A percentile compares a stretch with the other conserved stretches of the same genome.
Evolutionary conservation across 1,140 invertebrate genomes (phyloP).

Genomic region (Bicyclus anynana): DNA sequence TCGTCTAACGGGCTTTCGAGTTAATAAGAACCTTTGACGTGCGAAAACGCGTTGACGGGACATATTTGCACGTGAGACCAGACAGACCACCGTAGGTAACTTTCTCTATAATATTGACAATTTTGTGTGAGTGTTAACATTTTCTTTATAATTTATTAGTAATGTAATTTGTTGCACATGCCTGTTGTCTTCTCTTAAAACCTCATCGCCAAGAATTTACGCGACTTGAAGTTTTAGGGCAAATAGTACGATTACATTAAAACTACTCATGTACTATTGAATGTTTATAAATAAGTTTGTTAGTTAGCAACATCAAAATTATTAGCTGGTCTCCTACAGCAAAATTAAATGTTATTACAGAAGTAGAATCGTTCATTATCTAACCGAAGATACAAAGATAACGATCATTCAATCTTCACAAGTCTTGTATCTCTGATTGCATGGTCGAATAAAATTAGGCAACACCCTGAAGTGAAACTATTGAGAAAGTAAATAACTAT

Average conservation of each 20-base stretch:
- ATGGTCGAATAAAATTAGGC: conserved; percentile 8
- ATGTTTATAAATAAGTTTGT: not conserved
- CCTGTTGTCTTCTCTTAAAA: no score
- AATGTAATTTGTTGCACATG: no score
- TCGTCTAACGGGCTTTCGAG: conserved; percentile 29
- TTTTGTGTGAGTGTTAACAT: no score
- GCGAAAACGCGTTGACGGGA: conserved; percentile 37
- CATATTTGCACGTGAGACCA: conserved; percentile 22
- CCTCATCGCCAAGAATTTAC: no score
- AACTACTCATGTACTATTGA: no score
- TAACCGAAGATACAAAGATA: conserved; percentile 8
- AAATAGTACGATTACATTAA: no score
- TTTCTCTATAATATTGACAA: conserved; percentile 1
- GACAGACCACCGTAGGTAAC: conserved; percentile 3
- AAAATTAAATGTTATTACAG: not conserved
- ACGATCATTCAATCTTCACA: not conserved
- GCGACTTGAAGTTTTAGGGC: no score
- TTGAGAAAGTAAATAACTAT: conserved; percentile 6
- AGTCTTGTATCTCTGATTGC: conserved; percentile 2
- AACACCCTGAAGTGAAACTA: conserved; percentile 1
- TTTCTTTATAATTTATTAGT: no score
- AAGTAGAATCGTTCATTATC: not conserved
- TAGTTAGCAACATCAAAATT: not conserved
- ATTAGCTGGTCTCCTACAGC: no score
- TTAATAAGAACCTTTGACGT: conserved; percentile 43